A percentile compares a stretch with the other conserved stretches of the same genome.
These are phyloP conservation scores for Drosophila seguyi DNA, from an alignment of 1,140 invertebrate genomes.

Conservation along the genomic window DNA sequence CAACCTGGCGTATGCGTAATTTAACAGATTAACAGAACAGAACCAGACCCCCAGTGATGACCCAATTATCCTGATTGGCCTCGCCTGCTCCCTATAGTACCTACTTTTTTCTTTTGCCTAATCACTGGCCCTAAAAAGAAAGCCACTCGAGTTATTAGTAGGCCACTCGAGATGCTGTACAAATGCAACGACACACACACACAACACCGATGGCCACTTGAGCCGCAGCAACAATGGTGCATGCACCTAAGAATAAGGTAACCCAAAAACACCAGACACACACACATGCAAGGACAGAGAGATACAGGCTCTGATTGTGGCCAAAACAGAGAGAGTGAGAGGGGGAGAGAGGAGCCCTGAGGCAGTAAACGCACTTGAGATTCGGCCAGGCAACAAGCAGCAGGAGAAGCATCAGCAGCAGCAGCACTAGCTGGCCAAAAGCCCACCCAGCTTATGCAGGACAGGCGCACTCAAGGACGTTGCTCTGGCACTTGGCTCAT, in stretches of 20 bases:
- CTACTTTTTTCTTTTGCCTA: constrained; percentile 17
- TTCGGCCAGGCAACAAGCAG: constrained; percentile 36
- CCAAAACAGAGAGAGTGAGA: constrained; percentile 21
- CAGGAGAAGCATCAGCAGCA: constrained; percentile 1
- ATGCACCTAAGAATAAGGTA: constrained; percentile 62
- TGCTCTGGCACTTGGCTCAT: constrained; percentile 28
- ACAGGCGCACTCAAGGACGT: constrained; percentile 69
- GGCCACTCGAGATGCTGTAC: constrained; percentile 71
- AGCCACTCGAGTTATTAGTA: constrained; percentile 69
- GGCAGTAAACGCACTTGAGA: constrained; percentile 62
- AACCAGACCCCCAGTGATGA: constrained; percentile 12
- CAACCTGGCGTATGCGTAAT: constrained; percentile 18
- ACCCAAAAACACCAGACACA: constrained; percentile 47
- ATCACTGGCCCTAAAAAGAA: constrained; percentile 45
- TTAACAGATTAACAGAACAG: background rate
- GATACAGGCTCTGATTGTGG: constrained; percentile 35
- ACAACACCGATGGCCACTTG: constrained; percentile 48
- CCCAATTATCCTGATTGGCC: constrained; percentile 40
- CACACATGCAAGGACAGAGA: background rate
- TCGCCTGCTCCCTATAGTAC: constrained; percentile 2
- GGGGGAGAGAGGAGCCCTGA: constrained; percentile 19
- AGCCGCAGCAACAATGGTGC: constrained; percentile 48
- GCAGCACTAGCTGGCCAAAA: constrained; percentile 5
- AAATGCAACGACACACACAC: constrained; percentile 58
- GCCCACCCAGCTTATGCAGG: constrained; percentile 53